Conservation (phyloP, 2,113 vertebrate species). For the Pelobates fuscus region DNA sequence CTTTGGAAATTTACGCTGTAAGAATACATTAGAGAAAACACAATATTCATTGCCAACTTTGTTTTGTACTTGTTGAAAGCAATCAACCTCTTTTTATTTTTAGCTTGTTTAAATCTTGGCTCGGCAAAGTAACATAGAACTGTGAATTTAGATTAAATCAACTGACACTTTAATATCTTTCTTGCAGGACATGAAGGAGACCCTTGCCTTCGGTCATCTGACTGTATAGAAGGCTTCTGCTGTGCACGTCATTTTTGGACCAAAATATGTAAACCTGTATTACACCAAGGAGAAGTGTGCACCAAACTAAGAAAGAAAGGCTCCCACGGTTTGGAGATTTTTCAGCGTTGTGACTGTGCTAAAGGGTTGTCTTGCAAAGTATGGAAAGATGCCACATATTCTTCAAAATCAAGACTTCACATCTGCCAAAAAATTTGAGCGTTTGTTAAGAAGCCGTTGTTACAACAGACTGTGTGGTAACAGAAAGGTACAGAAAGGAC, state of each 20-base stretch:
- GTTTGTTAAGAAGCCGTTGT: neutral
- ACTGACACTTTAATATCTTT: neutral
- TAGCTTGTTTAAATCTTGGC: neutral
- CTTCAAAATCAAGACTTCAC: constrained; percentile 94
- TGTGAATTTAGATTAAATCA: neutral
- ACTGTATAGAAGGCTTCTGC: constrained; percentile 88
- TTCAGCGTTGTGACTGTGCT: constrained; percentile 94
- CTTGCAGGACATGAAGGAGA: constrained; percentile 88
- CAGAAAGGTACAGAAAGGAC: constrained; percentile 48
- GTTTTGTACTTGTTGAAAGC: too few species aligned
- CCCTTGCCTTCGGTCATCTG: constrained; percentile 86
- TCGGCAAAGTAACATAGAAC: neutral
- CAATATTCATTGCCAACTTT: too few species aligned
- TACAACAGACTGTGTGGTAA: constrained; percentile 22
- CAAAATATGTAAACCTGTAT: constrained; percentile 95
- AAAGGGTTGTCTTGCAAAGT: constrained; percentile 95
- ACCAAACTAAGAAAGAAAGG: constrained; percentile 92
- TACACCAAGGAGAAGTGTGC: constrained; percentile 89
- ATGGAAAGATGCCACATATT: constrained; percentile 95
- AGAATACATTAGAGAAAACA: too few species aligned
- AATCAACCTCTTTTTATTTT: too few species aligned
- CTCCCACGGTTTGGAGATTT: constrained; percentile 89
- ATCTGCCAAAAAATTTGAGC: constrained; percentile 83
- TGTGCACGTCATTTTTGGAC: constrained; percentile 97
- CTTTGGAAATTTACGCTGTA: too few species aligned